Base-by-base conservation (phyloP, 2,888 invertebrate genomes). In the Blastobasis lacticolella region DNA sequence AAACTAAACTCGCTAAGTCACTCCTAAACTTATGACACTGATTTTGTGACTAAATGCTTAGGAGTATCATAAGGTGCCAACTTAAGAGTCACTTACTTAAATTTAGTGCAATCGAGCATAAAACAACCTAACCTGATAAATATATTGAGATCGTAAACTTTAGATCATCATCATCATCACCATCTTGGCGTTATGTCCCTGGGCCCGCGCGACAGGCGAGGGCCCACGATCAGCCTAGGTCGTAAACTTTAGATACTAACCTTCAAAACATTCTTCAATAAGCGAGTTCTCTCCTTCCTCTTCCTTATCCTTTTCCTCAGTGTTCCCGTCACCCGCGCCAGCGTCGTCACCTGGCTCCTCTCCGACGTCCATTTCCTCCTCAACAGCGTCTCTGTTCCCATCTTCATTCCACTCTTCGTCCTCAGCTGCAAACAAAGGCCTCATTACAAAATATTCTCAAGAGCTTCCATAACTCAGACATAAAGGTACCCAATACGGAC, bases 351-450 rank as follows among this genome's bases (percentile, higher is more conserved):
- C 69, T 10, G 56, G 57, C n/a, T 61, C 55, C 6, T 61, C 65
- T 5, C 57, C 57, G 37, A 54, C 60, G 37, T 53, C 50, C 50
- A 54, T 50, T 23, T 59, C 57, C 46, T 64, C 60, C 53, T 71
- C 68, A 10, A 63, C 65, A 5, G 55, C 59, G 4, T 57, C 63
- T 5, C 60, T 62, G 23, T 63, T 59, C 46, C 60, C 61, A 42
- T 72, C 74, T 51, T 79, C 81, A 50, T 65, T 71, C 87, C 85
- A 87, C 57, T 82, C 87, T 47, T 88, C 88, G 59, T 88, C 88
- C 57, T 84, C 88, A 49, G 82, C 85, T 86, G 65, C 36, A 64
- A 69, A 63, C 52, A 57, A 58, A 61, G 52, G 46, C 45, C 10
- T 44, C 46, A 37, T 9, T 9, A 42, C 23, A 47, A 48, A 49